Base-by-base conservation (phyloP, 64 coral and sea anemone genomes). In the Hydrozoanthus tunicans region DNA sequence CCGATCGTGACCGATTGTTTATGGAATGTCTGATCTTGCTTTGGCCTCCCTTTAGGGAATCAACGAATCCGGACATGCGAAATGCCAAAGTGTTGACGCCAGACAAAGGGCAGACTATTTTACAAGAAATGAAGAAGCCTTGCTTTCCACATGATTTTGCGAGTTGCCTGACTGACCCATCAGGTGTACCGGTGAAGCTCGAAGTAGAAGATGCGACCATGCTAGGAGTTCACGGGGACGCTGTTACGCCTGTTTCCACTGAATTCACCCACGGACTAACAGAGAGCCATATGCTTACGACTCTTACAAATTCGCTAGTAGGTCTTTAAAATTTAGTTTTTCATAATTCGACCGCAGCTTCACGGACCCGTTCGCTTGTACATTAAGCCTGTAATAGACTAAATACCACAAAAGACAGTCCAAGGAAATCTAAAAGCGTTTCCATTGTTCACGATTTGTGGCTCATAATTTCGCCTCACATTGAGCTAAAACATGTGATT, bases 261-360 rank as follows among this genome's bases (percentile, higher is more conserved):
- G 95, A 96, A 79, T 96, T 94, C 59, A 96, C 70, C 62, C 95
- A 96, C 53, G 95, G 95, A 93, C 90, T 96, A 62, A 93, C 93
- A 15, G 95, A 96, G 51, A 91, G 71, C 51, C 92, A 96, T 78
- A 96, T 96, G 95, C 83, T 96, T 60, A 96, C 95, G 54, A 96
- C 95, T 26, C 85, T 96, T 64, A 96, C 95, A 56, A 96, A 96
- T 82, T 91, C 95, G 82, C 82, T 96, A 94, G 95, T 96, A 93
- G 95, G 95, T 94, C 92, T 96, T 66, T 96, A 94, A 82, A 92
- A 76, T 57, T 43, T 43, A 74, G 15, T 62, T 75, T 90, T 64
- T 15, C 63, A 81, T 67, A 56, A 67, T 77, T 93, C 32, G 58
- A 78, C 53, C 69, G 56, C 68, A 75, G 74, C 68, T 88, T 88